Percentiles rank a stretch among this genome's conserved stretches.
phyloP scores from a whole-genome alignment of 2,888 invertebrate species.

The Philereme vetulata region DNA sequence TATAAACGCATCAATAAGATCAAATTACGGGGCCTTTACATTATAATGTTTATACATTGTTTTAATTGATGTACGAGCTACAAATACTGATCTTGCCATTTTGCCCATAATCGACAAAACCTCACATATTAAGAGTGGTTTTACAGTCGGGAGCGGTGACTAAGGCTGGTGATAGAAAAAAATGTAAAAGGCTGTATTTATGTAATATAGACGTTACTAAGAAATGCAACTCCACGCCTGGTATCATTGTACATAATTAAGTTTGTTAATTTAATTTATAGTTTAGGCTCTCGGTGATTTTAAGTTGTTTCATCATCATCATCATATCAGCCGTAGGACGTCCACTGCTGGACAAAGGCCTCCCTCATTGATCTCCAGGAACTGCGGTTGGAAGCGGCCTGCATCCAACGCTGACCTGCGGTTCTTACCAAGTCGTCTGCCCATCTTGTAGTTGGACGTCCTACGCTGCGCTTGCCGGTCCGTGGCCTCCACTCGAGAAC shows the following conservation, averaged over 20 bases:
- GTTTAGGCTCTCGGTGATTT: conserved; percentile 20
- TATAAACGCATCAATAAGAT: too few species aligned
- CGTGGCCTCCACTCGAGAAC: too few species aligned
- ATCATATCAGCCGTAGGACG: too few species aligned
- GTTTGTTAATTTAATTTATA: conserved; percentile 43
- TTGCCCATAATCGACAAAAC: conserved; percentile 12
- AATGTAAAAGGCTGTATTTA: conserved; percentile 59
- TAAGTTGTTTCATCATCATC: conserved; percentile 23
- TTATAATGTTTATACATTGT: too few species aligned
- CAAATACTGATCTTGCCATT: conserved; percentile 8
- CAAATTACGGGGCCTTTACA: too few species aligned
- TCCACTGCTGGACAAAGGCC: too few species aligned
- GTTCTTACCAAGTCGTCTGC: too few species aligned
- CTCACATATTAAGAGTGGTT: conserved; percentile 33
- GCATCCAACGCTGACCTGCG: too few species aligned
- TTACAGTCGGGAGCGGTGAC: conserved; percentile 50
- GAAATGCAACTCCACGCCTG: conserved; percentile 70
- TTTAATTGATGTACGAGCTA: conserved; percentile 6
- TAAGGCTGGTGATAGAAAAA: conserved; percentile 76
- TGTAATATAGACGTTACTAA: conserved; percentile 53
- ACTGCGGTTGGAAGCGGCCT: too few species aligned
- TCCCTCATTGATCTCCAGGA: too few species aligned
- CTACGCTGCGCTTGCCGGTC: too few species aligned
- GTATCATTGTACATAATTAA: conserved; percentile 44
- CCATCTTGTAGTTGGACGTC: too few species aligned